Base-by-base conservation (phyloP, 2,113 vertebrate genomes). In the Trematomus loennbergii region DNA sequence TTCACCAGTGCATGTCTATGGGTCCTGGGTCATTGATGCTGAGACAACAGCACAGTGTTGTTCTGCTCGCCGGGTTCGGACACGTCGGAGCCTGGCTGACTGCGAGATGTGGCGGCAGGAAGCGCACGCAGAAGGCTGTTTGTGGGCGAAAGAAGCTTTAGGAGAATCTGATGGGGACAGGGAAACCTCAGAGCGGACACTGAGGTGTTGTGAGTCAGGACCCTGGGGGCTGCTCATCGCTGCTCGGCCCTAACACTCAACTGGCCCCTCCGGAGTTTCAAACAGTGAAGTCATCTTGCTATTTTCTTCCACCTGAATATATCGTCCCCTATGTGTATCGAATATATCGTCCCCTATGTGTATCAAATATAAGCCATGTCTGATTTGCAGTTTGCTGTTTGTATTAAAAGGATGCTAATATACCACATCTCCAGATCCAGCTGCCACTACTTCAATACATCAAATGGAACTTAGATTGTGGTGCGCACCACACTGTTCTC, bases 271-370 rank as follows among this genome's bases (percentile, higher is more conserved):
- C 0, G 43, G 61, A 62, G 3, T 15, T 67, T 54, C 45, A 46
- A 40, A 45, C 59, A 50, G 5, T 72, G 50, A 73, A 22, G 71
- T 83, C 67, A 52, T 61, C 48, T 46, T 18, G 11, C 22, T 22
- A 12, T 9, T 46, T 4, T 36, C 76, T 72, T 50, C 54, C 63
- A 59, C 18, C 29, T 12, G 10, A 50, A 25, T 53, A 72, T 49
- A n/a, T 33, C 10, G 0, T 33, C 45, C 12, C 9, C 22, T 68
- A 5, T n/a, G n/a, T 36, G 22, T 54, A 48, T 54, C 0, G 36
- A 48, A 20, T 48, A 48, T 54, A 12, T 33, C 10, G 0, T 33
- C 45, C 12, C 9, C 22, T 68, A 5, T n/a, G n/a, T 36, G 22
- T 54, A 48, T 54, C 0, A 46, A 48, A 20, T 48, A 48, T 54